A percentile compares a stretch with the other conserved stretches of the same genome.
Conservation (phyloP, 2,888 invertebrate genomes). For the Rosalia funebris region DNA sequence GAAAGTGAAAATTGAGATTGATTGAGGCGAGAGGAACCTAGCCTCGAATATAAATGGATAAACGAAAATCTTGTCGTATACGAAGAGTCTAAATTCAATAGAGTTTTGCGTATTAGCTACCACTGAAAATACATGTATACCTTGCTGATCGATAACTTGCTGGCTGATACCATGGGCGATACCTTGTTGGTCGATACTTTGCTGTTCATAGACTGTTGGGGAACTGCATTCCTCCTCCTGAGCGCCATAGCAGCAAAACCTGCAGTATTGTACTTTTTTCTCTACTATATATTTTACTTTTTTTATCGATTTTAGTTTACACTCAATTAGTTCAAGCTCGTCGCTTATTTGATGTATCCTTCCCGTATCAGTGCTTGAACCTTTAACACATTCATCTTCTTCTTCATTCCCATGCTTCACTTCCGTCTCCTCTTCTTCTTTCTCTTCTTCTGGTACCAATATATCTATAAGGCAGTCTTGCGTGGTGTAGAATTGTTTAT, state of each 20-base stretch:
- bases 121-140: no score
- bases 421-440: constrained; percentile 19
- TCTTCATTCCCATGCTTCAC: not conserved
- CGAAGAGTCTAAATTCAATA: no score
- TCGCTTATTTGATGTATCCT: constrained; percentile 10
- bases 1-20: no score
- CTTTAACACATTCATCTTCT: not conserved
- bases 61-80: no score
- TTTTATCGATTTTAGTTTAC: constrained; percentile 1
- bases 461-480: constrained; percentile 53
- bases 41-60: no score
- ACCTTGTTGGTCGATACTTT: no score
- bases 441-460: constrained; percentile 10
- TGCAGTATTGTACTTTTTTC: constrained; percentile 28
- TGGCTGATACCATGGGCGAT: no score
- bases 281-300: not conserved
- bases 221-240: not conserved
- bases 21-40: no score
- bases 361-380: not conserved
- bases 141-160: no score
- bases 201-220: no score
- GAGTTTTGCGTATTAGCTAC: no score
- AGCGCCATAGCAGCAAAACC: constrained; percentile 23
- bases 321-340: constrained; percentile 12
- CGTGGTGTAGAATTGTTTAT: constrained; percentile 49